Evolutionary conservation across 2,113 vertebrate species (phyloP).

Genomic region (Nestor notabilis): DNA sequence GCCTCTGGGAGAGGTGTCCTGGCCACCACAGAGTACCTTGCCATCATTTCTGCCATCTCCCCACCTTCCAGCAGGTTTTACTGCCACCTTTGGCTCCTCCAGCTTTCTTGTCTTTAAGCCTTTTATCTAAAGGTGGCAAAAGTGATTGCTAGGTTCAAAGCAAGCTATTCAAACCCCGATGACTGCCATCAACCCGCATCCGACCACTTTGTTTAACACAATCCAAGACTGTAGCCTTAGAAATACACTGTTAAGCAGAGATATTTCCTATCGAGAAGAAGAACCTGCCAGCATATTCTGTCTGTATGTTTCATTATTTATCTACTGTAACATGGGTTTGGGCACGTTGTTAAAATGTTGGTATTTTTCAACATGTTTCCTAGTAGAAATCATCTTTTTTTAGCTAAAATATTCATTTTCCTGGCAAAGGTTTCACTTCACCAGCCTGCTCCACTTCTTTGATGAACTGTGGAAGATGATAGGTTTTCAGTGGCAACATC

Average conservation of each 20-base stretch:
- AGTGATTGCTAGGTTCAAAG: neutral
- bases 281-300: neutral
- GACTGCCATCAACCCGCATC: neutral
- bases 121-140: neutral
- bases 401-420: slow-evolving; percentile 27
- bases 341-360: slow-evolving; percentile 4
- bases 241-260: neutral
- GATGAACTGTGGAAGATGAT: slow-evolving; percentile 54
- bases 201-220: neutral
- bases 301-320: neutral
- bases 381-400: slow-evolving; percentile 27
- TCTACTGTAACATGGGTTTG: neutral
- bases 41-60: neutral
- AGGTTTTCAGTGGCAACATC: slow-evolving; percentile 57
- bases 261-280: neutral
- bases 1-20: neutral
- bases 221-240: neutral
- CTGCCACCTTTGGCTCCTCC: neutral
- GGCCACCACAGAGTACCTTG: neutral
- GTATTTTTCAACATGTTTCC: neutral
- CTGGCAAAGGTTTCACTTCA: slow-evolving; percentile 38
- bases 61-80: neutral
- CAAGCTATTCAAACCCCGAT: neutral
- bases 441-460: slow-evolving; percentile 15
- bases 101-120: neutral